Conservation (phyloP, 2,113 vertebrate genomes). For the Paradisaea rubra region DNA sequence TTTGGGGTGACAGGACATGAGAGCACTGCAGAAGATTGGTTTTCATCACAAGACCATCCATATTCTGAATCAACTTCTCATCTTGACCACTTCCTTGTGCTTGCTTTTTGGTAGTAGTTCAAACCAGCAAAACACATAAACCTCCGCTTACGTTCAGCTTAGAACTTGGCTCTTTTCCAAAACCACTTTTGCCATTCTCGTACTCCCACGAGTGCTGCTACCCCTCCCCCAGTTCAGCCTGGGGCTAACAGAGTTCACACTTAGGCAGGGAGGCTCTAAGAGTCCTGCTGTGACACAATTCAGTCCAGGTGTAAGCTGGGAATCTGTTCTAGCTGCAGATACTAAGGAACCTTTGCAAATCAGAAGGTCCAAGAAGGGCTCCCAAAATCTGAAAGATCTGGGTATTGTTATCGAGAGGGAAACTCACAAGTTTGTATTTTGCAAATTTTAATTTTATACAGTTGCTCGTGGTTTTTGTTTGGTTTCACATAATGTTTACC, state of each 20-base stretch:
- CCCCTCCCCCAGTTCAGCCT: neutral
- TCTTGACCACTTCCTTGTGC: neutral
- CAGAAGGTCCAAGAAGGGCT: neutral
- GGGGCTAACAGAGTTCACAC: neutral
- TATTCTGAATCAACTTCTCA: neutral
- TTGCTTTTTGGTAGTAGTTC: neutral
- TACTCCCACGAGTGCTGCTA: neutral
- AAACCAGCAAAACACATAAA: neutral
- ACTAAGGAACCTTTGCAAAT: neutral
- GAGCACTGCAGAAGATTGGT: neutral
- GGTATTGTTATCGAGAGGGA: neutral
- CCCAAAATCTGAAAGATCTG: fast-evolving
- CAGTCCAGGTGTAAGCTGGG: neutral
- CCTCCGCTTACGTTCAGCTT: neutral
- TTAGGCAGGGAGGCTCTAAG: neutral
- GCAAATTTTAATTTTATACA: neutral
- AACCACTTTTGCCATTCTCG: neutral
- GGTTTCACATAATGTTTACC: neutral
- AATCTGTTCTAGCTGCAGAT: neutral
- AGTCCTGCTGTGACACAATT: neutral
- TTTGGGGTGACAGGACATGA: neutral
- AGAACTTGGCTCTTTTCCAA: neutral
- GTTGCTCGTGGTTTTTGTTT: neutral
- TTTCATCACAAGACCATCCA: neutral
- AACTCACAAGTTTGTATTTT: neutral